phyloP scores from a whole-genome alignment of 2,888 invertebrate genomes.

The Caenorhabditis virilis region DNA sequence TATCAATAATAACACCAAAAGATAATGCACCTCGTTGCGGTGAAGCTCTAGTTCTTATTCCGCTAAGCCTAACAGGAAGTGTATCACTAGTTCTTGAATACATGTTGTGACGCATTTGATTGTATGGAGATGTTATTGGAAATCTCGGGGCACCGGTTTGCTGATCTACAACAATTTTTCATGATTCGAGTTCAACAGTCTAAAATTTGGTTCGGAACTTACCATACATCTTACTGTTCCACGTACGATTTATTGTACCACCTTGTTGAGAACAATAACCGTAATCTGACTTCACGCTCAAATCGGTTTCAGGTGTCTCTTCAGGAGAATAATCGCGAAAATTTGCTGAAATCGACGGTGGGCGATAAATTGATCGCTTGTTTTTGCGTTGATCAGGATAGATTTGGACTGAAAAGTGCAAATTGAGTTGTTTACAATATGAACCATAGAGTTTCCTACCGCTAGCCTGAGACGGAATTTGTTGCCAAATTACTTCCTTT shows the following conservation, averaged over 20 bases:
- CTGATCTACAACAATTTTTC: constrained; percentile 11
- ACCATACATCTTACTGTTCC: constrained; percentile 46
- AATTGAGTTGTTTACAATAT: too few species aligned
- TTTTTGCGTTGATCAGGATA: constrained; percentile 28
- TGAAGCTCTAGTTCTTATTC: constrained; percentile 22
- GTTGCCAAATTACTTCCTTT: constrained; percentile 43
- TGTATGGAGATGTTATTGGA: constrained; percentile 52
- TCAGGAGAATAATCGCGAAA: constrained; percentile 27
- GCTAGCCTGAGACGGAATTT: constrained; percentile 29
- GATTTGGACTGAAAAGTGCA: too few species aligned
- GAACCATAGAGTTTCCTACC: too few species aligned
- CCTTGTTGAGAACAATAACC: constrained; percentile 7
- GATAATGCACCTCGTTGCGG: constrained; percentile 28
- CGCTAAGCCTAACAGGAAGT: constrained; percentile 31
- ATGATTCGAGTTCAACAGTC: background rate
- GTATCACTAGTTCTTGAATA: constrained; percentile 43
- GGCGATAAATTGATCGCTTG: constrained; percentile 33
- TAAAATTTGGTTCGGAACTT: background rate
- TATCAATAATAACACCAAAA: too few species aligned
- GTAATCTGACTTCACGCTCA: constrained; percentile 24
- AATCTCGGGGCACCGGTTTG: constrained; percentile 37
- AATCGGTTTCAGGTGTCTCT: constrained; percentile 16
- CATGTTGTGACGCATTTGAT: constrained; percentile 38
- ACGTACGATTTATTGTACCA: constrained; percentile 33
- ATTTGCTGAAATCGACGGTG: constrained; percentile 42